These are phyloP conservation scores for Portevinia maculata DNA, from an alignment of 2,888 invertebrate genomes.

Conservation along the genomic window DNA sequence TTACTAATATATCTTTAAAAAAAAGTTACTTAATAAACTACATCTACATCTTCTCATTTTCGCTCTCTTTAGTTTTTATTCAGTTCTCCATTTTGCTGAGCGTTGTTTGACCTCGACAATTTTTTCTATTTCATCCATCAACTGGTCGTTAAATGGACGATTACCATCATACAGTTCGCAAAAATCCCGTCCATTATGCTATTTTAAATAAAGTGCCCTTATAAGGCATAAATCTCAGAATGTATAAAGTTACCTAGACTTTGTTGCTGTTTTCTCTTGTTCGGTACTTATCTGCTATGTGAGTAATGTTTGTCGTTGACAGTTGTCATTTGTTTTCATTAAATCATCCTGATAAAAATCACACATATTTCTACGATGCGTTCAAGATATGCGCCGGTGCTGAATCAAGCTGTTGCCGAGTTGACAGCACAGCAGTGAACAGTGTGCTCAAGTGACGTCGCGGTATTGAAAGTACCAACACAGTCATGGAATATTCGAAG, in stretches of 20 bases:
- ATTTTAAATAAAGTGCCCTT: constrained; percentile 27
- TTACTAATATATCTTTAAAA: too few species aligned
- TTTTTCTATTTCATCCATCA: constrained; percentile 37
- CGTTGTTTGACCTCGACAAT: constrained; percentile 52
- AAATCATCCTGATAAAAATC: constrained; percentile 62
- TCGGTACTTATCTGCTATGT: constrained; percentile 22
- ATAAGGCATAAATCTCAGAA: constrained; percentile 30
- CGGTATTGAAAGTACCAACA: constrained; percentile 50
- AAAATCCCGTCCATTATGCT: constrained; percentile 22
- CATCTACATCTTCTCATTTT: too few species aligned
- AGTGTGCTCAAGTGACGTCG: constrained; percentile 28
- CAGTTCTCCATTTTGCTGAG: too few species aligned
- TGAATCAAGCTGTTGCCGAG: not conserved
- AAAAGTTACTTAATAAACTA: too few species aligned
- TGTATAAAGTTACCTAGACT: constrained; percentile 15
- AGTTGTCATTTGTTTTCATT: constrained; percentile 70
- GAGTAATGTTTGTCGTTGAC: constrained; percentile 56
- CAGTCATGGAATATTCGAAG: constrained; percentile 26
- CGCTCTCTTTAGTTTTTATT: too few species aligned
- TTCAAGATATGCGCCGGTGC: constrained; percentile 2
- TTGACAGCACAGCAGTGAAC: not conserved
- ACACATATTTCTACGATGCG: constrained; percentile 24
- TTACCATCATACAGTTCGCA: constrained; percentile 41
- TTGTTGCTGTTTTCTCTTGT: constrained; percentile 21
- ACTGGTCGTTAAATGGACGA: constrained; percentile 47